Evolutionary conservation across 2,113 vertebrate genomes (phyloP).

Genomic region (Microcebus jonahi): DNA sequence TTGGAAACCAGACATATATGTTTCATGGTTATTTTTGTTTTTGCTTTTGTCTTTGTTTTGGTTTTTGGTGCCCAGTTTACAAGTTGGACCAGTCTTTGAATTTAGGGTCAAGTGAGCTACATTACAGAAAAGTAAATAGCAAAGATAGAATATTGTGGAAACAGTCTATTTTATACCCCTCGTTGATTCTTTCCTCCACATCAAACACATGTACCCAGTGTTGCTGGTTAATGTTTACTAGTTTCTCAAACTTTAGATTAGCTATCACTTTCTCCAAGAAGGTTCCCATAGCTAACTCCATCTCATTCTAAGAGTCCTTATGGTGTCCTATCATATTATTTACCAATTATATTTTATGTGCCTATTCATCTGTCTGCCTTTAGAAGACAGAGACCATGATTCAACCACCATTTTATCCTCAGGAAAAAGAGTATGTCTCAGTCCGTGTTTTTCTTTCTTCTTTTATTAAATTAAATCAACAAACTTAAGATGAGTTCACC

Average conservation of each 20-base stretch:
- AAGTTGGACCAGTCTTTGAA: neutral
- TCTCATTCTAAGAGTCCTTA: neutral
- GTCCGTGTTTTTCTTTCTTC: neutral
- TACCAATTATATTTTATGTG: neutral
- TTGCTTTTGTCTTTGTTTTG: neutral
- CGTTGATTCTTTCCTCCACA: neutral
- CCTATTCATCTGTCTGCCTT: neutral
- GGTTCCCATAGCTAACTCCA: neutral
- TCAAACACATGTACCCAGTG: neutral
- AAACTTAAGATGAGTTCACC: neutral
- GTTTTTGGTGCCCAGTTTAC: neutral
- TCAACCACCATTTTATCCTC: neutral
- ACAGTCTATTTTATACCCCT: neutral
- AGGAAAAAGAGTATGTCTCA: neutral
- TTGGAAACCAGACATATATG: neutral
- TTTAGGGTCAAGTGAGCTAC: neutral
- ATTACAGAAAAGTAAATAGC: neutral
- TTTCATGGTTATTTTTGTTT: neutral
- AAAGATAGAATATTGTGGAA: neutral
- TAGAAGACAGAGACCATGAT: neutral
- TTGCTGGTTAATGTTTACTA: neutral
- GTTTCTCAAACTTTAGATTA: neutral
- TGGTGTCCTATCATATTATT: neutral
- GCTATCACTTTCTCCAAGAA: neutral
- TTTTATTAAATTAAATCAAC: neutral